Evolutionary conservation across 1,140 invertebrate genomes (phyloP), one percentile per base, ranked within the genome.

Genomic region (Diorhabda carinulata): DNA sequence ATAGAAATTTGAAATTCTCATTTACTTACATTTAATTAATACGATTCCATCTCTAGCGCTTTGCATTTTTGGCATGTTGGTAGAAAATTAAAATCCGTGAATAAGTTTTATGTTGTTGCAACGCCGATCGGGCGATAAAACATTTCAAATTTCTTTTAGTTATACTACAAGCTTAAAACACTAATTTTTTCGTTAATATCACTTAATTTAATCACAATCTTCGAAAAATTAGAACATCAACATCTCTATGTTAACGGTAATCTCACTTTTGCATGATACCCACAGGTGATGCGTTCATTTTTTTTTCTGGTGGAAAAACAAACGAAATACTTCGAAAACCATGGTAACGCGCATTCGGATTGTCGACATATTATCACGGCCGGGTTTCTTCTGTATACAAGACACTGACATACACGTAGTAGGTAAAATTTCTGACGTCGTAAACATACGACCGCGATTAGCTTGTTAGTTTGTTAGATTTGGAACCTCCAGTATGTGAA

Each of bases 11-110:
- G 40, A 6, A 9, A 52, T 52, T 2, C 3, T 7, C 40, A 8
- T 5, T 64, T 43, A 65, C 64, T 65, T 57, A 65, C 64, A 65
- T 65, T 65, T 65, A 57, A 65, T 65, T 3, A 65, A 45, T 5
- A 65, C 64, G 8, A 65, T 57, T n/a, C 64, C 64, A 10, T 65
- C 64, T 41, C 56, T n/a, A 25, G 10, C 40, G 4, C 10, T 41
- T 40, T 65, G 47, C 64, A 65, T 65, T 7, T 65, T 65, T 4
- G 64, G 64, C 64, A 65, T 65, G 8, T 57, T 65, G 2, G 47
- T n/a, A 52, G n/a, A 52, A 25, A 25, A 25, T 25, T 25, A 25
- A 25, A 25, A 25, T 25, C 25, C 25, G 25, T 1, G 25, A 25
- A 25, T 25, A 25, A 25, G 1, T 25, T 25, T 25, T 25, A 25